phyloP scores from a whole-genome alignment of 2,797 vertebrate genomes.

The Labeo calbasu region DNA sequence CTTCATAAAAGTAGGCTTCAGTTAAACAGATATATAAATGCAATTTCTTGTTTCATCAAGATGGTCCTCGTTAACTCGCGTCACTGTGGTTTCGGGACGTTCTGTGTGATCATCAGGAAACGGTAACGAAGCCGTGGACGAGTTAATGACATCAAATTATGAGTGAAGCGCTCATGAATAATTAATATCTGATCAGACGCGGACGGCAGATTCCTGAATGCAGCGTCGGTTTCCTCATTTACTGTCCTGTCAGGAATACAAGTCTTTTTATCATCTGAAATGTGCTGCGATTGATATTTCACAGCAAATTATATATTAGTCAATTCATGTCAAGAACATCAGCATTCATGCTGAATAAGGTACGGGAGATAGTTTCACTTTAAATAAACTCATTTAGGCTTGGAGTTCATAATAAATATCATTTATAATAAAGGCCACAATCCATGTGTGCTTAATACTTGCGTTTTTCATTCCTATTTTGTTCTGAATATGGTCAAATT shows the following conservation, averaged over 20 bases:
- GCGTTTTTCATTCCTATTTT: neutral
- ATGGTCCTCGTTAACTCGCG: neutral
- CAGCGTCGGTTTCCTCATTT: neutral
- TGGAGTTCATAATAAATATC: neutral
- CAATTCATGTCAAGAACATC: neutral
- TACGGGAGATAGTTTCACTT: neutral
- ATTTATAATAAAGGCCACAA: too few relatives aligned
- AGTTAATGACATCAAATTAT: neutral
- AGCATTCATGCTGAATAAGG: neutral
- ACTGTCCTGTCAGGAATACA: neutral
- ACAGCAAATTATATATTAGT: neutral
- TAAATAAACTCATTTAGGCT: neutral
- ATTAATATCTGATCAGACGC: slow-evolving; percentile 1
- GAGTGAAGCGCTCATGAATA: neutral
- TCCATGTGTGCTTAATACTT: too few relatives aligned
- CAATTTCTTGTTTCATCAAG: neutral
- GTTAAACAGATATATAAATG: neutral
- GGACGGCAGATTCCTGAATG: neutral
- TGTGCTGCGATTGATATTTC: neutral
- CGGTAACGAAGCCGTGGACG: neutral
- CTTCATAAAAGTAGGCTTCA: neutral
- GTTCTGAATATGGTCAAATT: too few relatives aligned
- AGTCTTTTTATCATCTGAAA: neutral
- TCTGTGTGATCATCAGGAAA: neutral
- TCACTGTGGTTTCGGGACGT: neutral